phyloP scores from a whole-genome alignment of 2,888 invertebrate species.

The Agrenia bidenticulata region DNA sequence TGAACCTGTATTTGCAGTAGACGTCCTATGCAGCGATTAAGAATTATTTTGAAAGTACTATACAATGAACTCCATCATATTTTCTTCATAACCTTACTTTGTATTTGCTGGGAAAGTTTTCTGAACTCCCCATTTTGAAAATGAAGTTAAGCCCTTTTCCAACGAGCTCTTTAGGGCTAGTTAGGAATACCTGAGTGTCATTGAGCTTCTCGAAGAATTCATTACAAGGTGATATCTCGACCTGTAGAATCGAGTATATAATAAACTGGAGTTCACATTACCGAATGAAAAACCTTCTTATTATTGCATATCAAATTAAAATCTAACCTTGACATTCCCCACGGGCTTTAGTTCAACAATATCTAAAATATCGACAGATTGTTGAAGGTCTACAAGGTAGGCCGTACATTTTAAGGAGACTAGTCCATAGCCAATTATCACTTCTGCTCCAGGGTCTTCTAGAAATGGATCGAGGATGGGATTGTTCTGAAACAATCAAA shows the following conservation, averaged over 20 bases:
- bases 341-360: conserved; percentile 20
- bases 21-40: conserved; percentile 27
- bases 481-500: conserved; percentile 1
- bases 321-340: conserved; percentile 24
- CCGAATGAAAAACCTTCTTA: neutral
- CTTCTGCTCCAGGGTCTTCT: conserved; percentile 22
- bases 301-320: too few species aligned
- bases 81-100: conserved; percentile 30
- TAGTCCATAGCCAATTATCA: conserved; percentile 29
- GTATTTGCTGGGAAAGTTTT: conserved; percentile 22
- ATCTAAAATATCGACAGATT: conserved; percentile 24
- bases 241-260: neutral
- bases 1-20: conserved; percentile 35
- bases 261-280: neutral
- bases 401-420: conserved; percentile 33
- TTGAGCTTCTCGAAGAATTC: conserved; percentile 28
- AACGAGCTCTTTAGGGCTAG: conserved; percentile 26
- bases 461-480: too few species aligned
- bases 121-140: conserved; percentile 16
- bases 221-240: conserved; percentile 17
- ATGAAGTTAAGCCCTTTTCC: conserved; percentile 23
- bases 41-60: neutral
- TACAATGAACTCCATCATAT: neutral
- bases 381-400: conserved; percentile 26
- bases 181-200: conserved; percentile 26